phyloP scores from a whole-genome alignment of 2,888 invertebrate genomes.

The Dolichomitus sp. region DNA sequence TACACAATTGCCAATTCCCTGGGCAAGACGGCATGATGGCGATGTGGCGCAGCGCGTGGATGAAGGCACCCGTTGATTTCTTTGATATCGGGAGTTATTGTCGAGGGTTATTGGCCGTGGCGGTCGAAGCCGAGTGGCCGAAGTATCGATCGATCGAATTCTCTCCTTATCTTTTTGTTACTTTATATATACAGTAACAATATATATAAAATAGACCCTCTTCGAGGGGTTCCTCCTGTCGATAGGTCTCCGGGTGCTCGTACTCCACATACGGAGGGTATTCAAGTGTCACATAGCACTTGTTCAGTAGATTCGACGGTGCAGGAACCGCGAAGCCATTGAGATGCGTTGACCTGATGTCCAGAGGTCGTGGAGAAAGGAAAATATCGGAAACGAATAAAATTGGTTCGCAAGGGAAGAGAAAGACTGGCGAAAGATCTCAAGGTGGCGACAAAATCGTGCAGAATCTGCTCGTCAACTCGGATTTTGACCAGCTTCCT shows the following conservation, averaged over 20 bases:
- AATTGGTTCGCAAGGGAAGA: background rate
- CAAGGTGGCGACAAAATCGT: background rate
- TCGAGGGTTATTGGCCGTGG: slow-evolving; percentile 69
- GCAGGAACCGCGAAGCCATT: background rate
- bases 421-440: background rate
- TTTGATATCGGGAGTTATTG: slow-evolving; percentile 76
- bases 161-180: slow-evolving; percentile 1
- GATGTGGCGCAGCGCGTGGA: slow-evolving; percentile 31
- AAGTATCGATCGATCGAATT: slow-evolving; percentile 56
- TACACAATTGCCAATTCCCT: slow-evolving; percentile 78
- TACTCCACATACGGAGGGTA: background rate
- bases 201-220: slow-evolving; percentile 17
- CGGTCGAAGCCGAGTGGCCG: slow-evolving; percentile 28
- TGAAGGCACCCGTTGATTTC: slow-evolving; percentile 70
- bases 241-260: slow-evolving; percentile 30
- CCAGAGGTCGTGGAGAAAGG: background rate
- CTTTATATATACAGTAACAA: background rate
- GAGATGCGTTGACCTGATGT: background rate
- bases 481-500: background rate
- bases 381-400: background rate
- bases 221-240: slow-evolving; percentile 14
- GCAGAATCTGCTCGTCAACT: background rate
- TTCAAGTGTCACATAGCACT: background rate
- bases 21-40: slow-evolving; percentile 7
- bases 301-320: slow-evolving; percentile 1